These are phyloP conservation scores for Eupithecia abbreviata DNA, from an alignment of 2,888 invertebrate species.

Conservation along the genomic window DNA sequence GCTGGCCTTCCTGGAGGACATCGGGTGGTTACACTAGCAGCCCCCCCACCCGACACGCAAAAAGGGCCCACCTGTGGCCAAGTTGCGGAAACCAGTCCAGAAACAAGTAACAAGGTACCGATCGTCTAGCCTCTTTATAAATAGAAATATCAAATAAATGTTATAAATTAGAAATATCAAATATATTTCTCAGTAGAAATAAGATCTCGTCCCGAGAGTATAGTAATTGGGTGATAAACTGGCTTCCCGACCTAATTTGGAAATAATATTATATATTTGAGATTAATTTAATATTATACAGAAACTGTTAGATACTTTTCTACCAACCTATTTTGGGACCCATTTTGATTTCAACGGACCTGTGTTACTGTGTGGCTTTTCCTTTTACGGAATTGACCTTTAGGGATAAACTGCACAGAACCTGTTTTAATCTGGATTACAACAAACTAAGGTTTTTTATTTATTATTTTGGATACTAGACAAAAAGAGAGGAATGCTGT, in stretches of 20 bases:
- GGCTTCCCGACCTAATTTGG: neutral
- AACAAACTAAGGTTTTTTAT: too few relatives aligned
- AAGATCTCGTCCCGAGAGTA: neutral
- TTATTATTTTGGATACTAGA: too few relatives aligned
- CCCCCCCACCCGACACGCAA: too few relatives aligned
- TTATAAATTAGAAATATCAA: too few relatives aligned
- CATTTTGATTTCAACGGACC: neutral
- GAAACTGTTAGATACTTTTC: neutral
- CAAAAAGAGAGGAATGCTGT: too few relatives aligned
- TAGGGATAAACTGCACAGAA: neutral
- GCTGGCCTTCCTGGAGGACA: too few relatives aligned
- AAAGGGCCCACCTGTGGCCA: too few relatives aligned
- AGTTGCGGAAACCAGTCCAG: too few relatives aligned
- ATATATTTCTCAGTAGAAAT: neutral
- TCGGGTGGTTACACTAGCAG: too few relatives aligned
- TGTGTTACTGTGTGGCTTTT: neutral
- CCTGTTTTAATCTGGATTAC: neutral
- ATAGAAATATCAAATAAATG: neutral
- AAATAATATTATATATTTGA: neutral
- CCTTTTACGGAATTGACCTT: neutral
- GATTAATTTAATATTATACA: neutral
- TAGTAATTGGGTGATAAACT: conserved; percentile 6
- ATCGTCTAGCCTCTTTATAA: neutral
- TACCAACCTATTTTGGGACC: neutral
- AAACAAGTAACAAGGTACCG: too few relatives aligned